These are phyloP conservation scores for Todiramphus saurophagus DNA, from an alignment of 2,113 vertebrate species.

Conservation along the genomic window DNA sequence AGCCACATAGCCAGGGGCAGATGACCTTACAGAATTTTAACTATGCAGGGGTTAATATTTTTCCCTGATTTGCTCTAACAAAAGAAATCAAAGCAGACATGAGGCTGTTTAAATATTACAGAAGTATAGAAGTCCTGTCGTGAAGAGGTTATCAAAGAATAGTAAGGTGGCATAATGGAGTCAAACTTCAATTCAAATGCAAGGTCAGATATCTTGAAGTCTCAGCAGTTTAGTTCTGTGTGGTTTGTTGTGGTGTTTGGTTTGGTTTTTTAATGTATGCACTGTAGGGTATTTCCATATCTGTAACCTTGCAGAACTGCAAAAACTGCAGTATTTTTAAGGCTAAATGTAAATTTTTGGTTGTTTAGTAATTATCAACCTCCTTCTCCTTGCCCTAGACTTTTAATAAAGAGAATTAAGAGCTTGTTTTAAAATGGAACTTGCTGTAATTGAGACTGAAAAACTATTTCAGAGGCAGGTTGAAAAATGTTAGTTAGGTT, in stretches of 20 bases:
- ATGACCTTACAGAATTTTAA: conserved; percentile 18
- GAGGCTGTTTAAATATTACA: background rate
- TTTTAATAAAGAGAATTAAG: background rate
- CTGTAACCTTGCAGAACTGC: background rate
- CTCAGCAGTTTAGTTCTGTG: background rate
- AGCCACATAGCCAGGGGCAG: background rate
- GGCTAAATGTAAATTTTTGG: background rate
- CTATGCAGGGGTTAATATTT: conserved; percentile 6
- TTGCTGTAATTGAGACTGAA: background rate
- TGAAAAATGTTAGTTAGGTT: background rate
- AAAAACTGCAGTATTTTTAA: background rate
- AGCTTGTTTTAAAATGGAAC: background rate
- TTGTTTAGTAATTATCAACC: background rate
- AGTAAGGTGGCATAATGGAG: background rate
- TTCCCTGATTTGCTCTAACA: background rate
- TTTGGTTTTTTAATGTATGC: background rate
- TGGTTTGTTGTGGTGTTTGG: background rate
- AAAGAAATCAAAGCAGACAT: background rate
- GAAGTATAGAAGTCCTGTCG: background rate
- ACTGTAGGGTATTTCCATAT: background rate
- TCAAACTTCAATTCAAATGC: background rate
- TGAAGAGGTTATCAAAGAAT: background rate
- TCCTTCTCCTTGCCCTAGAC: background rate
- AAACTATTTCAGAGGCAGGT: background rate
- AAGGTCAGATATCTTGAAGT: background rate